A percentile compares a stretch with the other conserved stretches of the same genome.
These are phyloP conservation scores for Torymus aiolomorphi DNA, from an alignment of 2,888 invertebrate species.

Conservation along the genomic window DNA sequence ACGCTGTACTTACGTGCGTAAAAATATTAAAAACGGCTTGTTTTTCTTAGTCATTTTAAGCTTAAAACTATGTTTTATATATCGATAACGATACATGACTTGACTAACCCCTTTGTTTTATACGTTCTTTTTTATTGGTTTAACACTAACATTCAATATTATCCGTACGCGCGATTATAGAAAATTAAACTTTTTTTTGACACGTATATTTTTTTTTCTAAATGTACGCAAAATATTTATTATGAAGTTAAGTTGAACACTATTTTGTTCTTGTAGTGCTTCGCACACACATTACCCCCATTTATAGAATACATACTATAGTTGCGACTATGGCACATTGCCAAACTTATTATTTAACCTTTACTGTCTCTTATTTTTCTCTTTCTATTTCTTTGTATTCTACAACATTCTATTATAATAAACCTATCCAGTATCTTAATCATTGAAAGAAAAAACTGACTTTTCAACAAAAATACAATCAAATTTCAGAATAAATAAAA, in stretches of 20 bases:
- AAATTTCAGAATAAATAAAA: too few species aligned
- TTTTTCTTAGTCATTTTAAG: slow-evolving; percentile 45
- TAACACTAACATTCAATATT: neutral
- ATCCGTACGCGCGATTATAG: too few species aligned
- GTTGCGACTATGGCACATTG: slow-evolving; percentile 14
- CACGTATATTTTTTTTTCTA: too few species aligned
- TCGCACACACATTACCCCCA: slow-evolving; percentile 33
- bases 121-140: slow-evolving; percentile 9
- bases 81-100: slow-evolving; percentile 1
- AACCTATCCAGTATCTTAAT: slow-evolving; percentile 15
- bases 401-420: slow-evolving; percentile 10
- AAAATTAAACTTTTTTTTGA: too few species aligned
- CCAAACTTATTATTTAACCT: slow-evolving; percentile 4
- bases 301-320: slow-evolving; percentile 3
- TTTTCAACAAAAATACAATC: neutral
- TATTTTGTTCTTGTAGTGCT: slow-evolving; percentile 53
- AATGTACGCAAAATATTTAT: slow-evolving; percentile 25
- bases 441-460: slow-evolving; percentile 7
- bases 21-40: slow-evolving; percentile 38
- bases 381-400: slow-evolving; percentile 18
- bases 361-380: slow-evolving; percentile 9
- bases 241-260: slow-evolving; percentile 62
- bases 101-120: slow-evolving; percentile 14
- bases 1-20: slow-evolving; percentile 56
- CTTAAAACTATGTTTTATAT: slow-evolving; percentile 27